Percentiles rank a stretch among this genome's conserved stretches.
Conservation (phyloP, 1,140 invertebrate genomes). For the Laupala kohalensis region DNA sequence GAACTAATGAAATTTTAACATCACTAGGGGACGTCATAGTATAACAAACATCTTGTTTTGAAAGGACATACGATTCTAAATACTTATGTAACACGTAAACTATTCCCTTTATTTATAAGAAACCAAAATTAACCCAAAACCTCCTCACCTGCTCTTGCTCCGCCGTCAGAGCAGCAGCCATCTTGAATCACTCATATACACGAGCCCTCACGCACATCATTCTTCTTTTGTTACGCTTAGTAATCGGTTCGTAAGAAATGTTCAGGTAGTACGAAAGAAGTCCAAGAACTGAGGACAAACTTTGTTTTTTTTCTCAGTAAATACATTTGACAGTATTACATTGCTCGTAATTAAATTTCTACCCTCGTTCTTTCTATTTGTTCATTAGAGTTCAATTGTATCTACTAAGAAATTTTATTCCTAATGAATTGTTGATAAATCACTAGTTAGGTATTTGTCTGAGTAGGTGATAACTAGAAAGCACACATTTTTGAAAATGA, state of each 20-base stretch:
- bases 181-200: constrained; percentile 27
- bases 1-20: background rate
- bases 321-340: background rate
- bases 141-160: constrained; percentile 53
- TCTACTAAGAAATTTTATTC: too few relatives aligned
- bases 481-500: too few relatives aligned
- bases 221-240: background rate
- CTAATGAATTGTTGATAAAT: too few relatives aligned
- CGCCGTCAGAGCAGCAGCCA: constrained; percentile 51
- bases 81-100: background rate
- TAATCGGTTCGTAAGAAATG: background rate
- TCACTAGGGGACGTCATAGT: background rate
- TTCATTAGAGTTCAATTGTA: too few relatives aligned
- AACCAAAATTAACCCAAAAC: constrained; percentile 18
- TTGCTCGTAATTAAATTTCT: background rate
- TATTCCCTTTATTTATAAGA: constrained; percentile 10
- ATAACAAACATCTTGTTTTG: background rate
- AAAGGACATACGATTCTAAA: background rate
- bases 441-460: too few relatives aligned
- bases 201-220: background rate
- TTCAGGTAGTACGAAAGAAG: background rate
- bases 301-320: background rate
- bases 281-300: background rate
- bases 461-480: too few relatives aligned
- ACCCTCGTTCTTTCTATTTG: too few relatives aligned